Conservation (phyloP, 2,113 vertebrate genomes). For the Zosterops hypoxanthus region DNA sequence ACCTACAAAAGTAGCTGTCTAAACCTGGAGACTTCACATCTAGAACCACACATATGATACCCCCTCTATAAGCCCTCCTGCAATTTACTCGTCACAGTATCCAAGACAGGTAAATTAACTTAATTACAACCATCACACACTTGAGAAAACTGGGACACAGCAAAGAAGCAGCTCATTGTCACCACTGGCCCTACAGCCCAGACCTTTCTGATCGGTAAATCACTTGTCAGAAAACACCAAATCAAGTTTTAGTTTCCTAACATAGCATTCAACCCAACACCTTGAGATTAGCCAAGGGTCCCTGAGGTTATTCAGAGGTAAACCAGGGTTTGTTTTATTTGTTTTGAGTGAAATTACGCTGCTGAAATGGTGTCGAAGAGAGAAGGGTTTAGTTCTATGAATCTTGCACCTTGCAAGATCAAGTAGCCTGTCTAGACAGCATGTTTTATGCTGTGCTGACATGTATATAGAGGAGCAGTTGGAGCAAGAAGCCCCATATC, state of each 20-base stretch:
- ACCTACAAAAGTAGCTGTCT: not conserved
- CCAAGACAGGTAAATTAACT: conserved; percentile 6
- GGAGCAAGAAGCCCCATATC: not conserved
- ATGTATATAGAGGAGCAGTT: not conserved
- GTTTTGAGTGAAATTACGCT: not conserved
- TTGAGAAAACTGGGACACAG: not conserved
- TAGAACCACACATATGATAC: conserved; percentile 2
- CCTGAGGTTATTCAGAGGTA: not conserved
- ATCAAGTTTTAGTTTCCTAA: not conserved
- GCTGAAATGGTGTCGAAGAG: not conserved
- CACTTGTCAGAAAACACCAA: not conserved
- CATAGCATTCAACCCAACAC: not conserved
- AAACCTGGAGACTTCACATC: not conserved
- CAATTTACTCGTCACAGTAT: not conserved
- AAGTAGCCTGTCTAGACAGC: not conserved
- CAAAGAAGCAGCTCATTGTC: not conserved
- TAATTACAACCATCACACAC: conserved; percentile 30
- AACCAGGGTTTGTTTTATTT: not conserved
- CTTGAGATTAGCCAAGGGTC: not conserved
- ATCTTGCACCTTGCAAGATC: not conserved
- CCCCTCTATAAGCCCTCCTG: not conserved
- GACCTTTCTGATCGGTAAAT: not conserved
- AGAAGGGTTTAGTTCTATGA: not conserved
- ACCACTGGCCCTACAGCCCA: not conserved
- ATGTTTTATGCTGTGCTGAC: not conserved